These are phyloP conservation scores for Acleris sparsana DNA, from an alignment of 2,888 invertebrate genomes.

Conservation along the genomic window DNA sequence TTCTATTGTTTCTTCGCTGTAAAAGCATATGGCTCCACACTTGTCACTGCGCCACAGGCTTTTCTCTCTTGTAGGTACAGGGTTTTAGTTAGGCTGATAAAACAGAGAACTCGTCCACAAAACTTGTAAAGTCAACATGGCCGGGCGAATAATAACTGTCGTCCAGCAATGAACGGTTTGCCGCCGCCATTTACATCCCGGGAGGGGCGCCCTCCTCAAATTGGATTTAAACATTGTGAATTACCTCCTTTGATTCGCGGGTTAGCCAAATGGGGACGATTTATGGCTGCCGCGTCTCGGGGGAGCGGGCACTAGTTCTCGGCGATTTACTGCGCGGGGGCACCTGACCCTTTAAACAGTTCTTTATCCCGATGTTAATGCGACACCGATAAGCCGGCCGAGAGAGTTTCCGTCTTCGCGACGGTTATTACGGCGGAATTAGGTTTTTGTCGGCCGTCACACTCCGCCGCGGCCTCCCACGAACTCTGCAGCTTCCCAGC, in stretches of 20 bases:
- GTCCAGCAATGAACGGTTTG: conserved; percentile 40
- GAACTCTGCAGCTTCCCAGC: conserved; percentile 6
- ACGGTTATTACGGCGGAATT: conserved; percentile 10
- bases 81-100: no score
- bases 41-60: no score
- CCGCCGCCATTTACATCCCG: conserved; percentile 41
- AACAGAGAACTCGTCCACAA: background rate
- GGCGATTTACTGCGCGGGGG: conserved; percentile 63
- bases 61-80: no score
- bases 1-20: no score
- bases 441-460: conserved; percentile 27
- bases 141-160: conserved; percentile 36
- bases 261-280: conserved; percentile 78
- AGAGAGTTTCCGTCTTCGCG: conserved; percentile 13
- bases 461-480: conserved; percentile 30
- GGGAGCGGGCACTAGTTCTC: conserved; percentile 50
- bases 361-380: conserved; percentile 70
- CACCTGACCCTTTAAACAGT: conserved; percentile 60
- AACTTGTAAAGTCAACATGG: conserved; percentile 21
- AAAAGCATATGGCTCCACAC: no score
- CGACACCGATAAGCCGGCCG: conserved; percentile 54
- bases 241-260: conserved; percentile 80
- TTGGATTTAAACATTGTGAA: conserved; percentile 80
- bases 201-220: conserved; percentile 56
- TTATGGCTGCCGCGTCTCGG: conserved; percentile 58